A percentile compares a stretch with the other conserved stretches of the same genome.
These are phyloP conservation scores for Spea bombifrons DNA, from an alignment of 2,113 vertebrate species.

Conservation along the genomic window DNA sequence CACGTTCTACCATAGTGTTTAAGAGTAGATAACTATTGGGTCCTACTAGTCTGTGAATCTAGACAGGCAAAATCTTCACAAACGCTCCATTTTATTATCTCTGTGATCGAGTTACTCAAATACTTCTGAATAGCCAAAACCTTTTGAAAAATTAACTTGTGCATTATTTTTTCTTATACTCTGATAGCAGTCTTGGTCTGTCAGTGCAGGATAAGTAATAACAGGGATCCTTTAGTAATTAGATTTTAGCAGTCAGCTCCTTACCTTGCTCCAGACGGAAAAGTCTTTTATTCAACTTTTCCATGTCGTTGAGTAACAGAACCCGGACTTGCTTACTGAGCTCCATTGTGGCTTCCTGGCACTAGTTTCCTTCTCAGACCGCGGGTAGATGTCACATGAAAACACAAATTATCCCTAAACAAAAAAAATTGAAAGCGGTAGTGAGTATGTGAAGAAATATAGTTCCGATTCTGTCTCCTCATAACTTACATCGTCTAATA, in stretches of 20 bases:
- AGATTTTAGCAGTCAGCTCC: constrained; percentile 20
- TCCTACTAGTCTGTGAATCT: no score
- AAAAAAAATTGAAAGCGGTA: constrained; percentile 46
- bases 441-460: neutral
- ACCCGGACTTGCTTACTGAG: constrained; percentile 69
- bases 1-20: no score
- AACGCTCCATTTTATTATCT: no score
- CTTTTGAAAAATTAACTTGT: no score
- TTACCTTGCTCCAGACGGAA: constrained; percentile 86
- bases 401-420: constrained; percentile 51
- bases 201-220: no score
- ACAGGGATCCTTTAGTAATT: no score
- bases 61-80: no score
- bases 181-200: no score
- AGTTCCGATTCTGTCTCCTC: neutral
- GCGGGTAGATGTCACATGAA: constrained; percentile 46
- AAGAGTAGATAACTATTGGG: no score
- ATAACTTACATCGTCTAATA: constrained; percentile 25
- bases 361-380: constrained; percentile 55
- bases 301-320: constrained; percentile 79
- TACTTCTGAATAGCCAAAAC: no score
- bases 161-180: no score
- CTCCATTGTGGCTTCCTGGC: constrained; percentile 62
- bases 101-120: no score
- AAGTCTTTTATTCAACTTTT: constrained; percentile 79